Evolutionary conservation across 2,113 vertebrate genomes (phyloP).

Genomic region (Cephalopholis sonnerati): DNA sequence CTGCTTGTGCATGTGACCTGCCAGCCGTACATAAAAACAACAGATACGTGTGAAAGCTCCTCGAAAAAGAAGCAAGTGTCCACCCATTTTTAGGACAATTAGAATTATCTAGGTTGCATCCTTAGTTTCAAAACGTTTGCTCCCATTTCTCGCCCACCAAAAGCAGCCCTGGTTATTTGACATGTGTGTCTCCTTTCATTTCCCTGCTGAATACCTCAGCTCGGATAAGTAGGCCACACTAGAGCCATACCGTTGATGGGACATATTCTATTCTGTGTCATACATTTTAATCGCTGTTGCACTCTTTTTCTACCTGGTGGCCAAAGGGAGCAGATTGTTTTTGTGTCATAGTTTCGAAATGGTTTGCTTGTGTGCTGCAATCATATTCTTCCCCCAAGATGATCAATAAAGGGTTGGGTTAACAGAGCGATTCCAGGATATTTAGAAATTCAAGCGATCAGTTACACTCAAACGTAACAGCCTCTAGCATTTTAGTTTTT

Average conservation of each 20-base stretch:
- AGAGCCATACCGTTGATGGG: slow-evolving; percentile 54
- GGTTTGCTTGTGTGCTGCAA: background rate
- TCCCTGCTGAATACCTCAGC: slow-evolving; percentile 81
- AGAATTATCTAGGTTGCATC: slow-evolving; percentile 77
- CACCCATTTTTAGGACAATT: slow-evolving; percentile 76
- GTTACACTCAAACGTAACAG: background rate
- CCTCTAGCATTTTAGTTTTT: background rate
- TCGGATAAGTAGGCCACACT: slow-evolving; percentile 78
- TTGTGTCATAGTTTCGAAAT: background rate
- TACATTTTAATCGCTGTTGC: slow-evolving; percentile 13
- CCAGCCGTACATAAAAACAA: background rate
- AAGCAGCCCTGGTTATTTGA: slow-evolving; percentile 81
- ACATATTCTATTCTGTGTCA: slow-evolving; percentile 38
- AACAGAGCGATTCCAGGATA: background rate
- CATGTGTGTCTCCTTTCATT: slow-evolving; percentile 80
- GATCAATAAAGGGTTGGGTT: background rate
- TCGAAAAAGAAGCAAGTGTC: slow-evolving; percentile 32
- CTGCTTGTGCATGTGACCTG: background rate
- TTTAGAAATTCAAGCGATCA: background rate
- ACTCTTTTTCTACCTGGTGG: slow-evolving; percentile 27
- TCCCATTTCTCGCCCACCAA: slow-evolving; percentile 72
- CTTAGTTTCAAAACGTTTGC: slow-evolving; percentile 75
- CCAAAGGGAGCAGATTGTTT: slow-evolving; percentile 42
- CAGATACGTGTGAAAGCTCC: slow-evolving; percentile 12
- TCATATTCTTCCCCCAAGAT: background rate